Percentiles rank a stretch among this genome's conserved stretches.
Evolutionary conservation across 2,797 vertebrate species (phyloP).

Genomic region (Acanthornis magna): DNA sequence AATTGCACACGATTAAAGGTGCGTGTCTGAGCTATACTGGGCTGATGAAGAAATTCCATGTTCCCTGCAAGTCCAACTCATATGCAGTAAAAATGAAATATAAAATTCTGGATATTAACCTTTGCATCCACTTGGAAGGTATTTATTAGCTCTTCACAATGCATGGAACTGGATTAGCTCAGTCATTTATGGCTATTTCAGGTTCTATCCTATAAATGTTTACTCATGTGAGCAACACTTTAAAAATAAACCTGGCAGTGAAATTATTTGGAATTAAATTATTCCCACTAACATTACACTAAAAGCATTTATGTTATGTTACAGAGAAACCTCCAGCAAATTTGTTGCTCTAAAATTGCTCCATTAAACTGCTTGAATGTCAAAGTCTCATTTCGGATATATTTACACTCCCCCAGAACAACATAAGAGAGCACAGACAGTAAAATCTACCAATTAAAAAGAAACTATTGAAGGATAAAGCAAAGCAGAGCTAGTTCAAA

Average conservation of each 20-base stretch:
- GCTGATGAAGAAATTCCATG: neutral
- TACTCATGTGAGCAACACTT: neutral
- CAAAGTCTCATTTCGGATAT: neutral
- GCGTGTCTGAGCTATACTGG: neutral
- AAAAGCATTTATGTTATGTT: neutral
- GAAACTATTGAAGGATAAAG: neutral
- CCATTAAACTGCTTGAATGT: neutral
- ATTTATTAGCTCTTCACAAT: neutral
- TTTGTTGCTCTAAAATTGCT: neutral
- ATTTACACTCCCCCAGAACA: neutral
- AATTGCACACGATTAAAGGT: neutral
- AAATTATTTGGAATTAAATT: slow-evolving; percentile 33
- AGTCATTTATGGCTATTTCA: neutral
- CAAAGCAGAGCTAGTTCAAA: neutral
- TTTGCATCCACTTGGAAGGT: neutral
- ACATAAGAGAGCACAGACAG: neutral
- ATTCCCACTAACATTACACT: slow-evolving; percentile 31
- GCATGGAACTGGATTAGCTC: neutral
- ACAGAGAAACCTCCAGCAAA: slow-evolving; percentile 17
- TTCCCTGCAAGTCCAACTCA: neutral
- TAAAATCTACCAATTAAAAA: neutral
- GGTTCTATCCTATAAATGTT: neutral
- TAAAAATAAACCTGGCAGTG: slow-evolving; percentile 27
- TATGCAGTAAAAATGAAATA: neutral
- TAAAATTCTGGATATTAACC: neutral